Base-by-base conservation (phyloP, 2,113 vertebrate species). In the Dasyprocta punctata region DNA sequence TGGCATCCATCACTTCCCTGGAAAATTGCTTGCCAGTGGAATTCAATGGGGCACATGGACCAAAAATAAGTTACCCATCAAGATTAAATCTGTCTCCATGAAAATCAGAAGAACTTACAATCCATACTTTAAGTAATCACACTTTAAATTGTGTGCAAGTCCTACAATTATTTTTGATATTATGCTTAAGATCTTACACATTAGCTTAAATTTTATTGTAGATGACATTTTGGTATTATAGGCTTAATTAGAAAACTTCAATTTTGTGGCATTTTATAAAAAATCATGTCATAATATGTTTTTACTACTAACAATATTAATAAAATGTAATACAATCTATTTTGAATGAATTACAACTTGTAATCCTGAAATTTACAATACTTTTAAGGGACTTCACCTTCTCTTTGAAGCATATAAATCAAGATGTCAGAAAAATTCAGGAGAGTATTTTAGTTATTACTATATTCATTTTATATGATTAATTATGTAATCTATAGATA, bases 21-120 rank as follows among this genome's bases (percentile, higher is more conserved):
- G 99, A 36, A 98, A 95, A 81, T 96, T 98, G 91, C 97, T 95
- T 84, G 91, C 98, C 92, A 98, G 98, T 7, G 98, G 98, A 88
- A 99, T 99, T 97, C 98, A 98, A 73, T 99, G 99, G 99, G 99
- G 99, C 96, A 99, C 99, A 1, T 99, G 99, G 99, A 99, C 98
- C 92, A 97, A 98, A 90, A 99, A 98, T 24, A 98, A 98, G 17
- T 97, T 98, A 38, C 98, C 98, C 41, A 96, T 99, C 97, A 98
- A 97, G 97, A 99, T 99, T 97, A 99, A 99, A 98, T 99, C 99
- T 16, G 99, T 98, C 96, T 99, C 99, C 12, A 99, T 99, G 99
- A 99, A 99, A 98, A 99, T 99, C 93, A 98, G 99, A 97, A 99
- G 99, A 98, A 98, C 89, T 19, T 98, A 98, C 80, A 98, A 97